These are phyloP conservation scores for Halyomorpha halys DNA, from an alignment of 1,140 invertebrate genomes.

Conservation along the genomic window DNA sequence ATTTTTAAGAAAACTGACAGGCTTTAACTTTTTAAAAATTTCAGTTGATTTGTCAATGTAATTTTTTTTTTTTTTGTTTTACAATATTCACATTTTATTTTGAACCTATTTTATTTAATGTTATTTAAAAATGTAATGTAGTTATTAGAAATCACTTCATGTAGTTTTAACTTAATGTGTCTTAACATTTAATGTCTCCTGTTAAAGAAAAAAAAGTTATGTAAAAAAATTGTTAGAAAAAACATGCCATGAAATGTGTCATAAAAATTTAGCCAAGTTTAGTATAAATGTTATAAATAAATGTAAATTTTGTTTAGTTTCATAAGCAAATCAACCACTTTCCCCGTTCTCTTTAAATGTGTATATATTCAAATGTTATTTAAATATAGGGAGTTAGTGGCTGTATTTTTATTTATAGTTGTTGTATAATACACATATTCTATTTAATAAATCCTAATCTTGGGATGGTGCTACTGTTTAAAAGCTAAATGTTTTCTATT, in stretches of 20 bases:
- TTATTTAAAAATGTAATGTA: too few species aligned
- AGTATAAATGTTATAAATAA: constrained; percentile 17
- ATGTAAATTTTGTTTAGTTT: constrained; percentile 15
- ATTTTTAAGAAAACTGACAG: too few species aligned
- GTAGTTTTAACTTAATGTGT: too few species aligned
- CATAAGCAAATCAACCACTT: constrained; percentile 13
- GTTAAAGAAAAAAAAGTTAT: not conserved
- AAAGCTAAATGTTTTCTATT: constrained; percentile 20
- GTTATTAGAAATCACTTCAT: too few species aligned
- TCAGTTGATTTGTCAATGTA: too few species aligned
- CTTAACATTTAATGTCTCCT: too few species aligned
- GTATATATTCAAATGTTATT: not conserved
- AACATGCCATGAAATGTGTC: constrained; percentile 15
- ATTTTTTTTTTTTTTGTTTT: too few species aligned
- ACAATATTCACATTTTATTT: too few species aligned
- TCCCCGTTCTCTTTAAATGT: not conserved
- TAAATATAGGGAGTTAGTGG: not conserved
- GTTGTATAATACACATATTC: constrained; percentile 24
- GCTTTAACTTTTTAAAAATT: too few species aligned
- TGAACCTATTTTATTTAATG: too few species aligned
- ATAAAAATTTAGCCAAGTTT: constrained; percentile 20
- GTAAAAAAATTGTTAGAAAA: constrained; percentile 4
- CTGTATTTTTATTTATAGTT: constrained; percentile 1
- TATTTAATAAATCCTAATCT: constrained; percentile 1
- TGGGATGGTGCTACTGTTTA: constrained; percentile 23